A percentile compares a stretch with the other conserved stretches of the same genome.
phyloP scores from a whole-genome alignment of 2,113 vertebrate species.

The Rutilus rutilus region DNA sequence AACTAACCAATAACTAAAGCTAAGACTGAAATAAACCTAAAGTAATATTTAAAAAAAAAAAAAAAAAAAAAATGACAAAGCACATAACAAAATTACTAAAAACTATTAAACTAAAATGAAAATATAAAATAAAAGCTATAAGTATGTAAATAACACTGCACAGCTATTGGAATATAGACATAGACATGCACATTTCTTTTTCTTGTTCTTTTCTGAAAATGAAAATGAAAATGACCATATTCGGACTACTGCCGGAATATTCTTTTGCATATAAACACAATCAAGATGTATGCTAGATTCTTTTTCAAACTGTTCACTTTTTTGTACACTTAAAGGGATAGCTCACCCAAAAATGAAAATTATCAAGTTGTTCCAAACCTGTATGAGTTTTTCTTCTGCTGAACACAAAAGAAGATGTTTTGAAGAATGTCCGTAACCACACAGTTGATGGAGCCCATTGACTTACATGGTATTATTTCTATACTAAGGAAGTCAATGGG shows the following conservation, averaged over 20 bases:
- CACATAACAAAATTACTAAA: neutral
- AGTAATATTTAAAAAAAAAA: neutral
- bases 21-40: neutral
- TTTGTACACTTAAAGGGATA: neutral
- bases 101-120: neutral
- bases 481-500: too few relatives aligned
- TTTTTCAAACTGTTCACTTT: neutral
- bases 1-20: neutral
- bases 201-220: too few relatives aligned
- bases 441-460: too few relatives aligned
- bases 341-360: too few relatives aligned
- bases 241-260: neutral
- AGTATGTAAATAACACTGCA: neutral
- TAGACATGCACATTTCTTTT: too few relatives aligned
- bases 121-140: neutral
- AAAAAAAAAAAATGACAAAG: neutral
- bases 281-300: neutral
- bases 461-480: too few relatives aligned
- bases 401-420: too few relatives aligned
- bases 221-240: neutral
- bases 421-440: too few relatives aligned
- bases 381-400: too few relatives aligned
- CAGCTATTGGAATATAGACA: neutral
- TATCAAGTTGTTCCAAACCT: too few relatives aligned
- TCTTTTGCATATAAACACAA: neutral